These are phyloP conservation scores for Sinohyriopsis cumingii DNA, from an alignment of 2,888 invertebrate species.

Conservation along the genomic window DNA sequence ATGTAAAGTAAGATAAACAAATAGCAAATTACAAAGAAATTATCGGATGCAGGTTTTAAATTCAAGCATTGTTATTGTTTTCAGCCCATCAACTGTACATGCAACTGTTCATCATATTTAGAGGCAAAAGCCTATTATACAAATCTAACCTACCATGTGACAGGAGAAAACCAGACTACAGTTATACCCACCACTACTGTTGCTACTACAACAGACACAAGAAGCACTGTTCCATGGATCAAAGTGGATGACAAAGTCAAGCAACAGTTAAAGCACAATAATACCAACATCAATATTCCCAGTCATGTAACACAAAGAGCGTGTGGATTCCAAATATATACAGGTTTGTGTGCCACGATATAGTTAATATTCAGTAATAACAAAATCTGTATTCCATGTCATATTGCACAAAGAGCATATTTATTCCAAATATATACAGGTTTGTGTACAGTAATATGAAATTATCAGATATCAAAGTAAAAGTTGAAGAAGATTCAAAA, in stretches of 20 bases:
- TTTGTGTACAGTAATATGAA: too few relatives aligned
- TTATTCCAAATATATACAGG: too few relatives aligned
- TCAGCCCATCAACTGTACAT: constrained; percentile 16
- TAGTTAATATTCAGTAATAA: too few relatives aligned
- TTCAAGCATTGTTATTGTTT: too few relatives aligned
- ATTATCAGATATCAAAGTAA: too few relatives aligned
- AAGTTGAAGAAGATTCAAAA: too few relatives aligned
- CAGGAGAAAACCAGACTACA: constrained; percentile 5
- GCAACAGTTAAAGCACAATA: background rate
- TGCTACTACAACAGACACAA: background rate
- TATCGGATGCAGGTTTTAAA: too few relatives aligned
- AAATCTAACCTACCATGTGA: constrained; percentile 10
- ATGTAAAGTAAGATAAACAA: too few relatives aligned
- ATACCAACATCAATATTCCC: background rate
- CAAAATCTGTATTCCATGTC: too few relatives aligned
- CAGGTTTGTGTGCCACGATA: constrained; percentile 16
- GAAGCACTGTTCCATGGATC: constrained; percentile 1
- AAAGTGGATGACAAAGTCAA: constrained; percentile 5
- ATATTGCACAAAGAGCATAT: too few relatives aligned
- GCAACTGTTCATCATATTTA: constrained; percentile 25
- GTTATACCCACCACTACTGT: background rate
- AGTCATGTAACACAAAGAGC: constrained; percentile 16
- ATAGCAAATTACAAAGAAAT: too few relatives aligned
- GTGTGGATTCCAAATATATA: constrained; percentile 39
- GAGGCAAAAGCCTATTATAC: constrained; percentile 4